These are phyloP conservation scores for Dromaius novaehollandiae DNA, from an alignment of 2,113 vertebrate species.

Conservation along the genomic window DNA sequence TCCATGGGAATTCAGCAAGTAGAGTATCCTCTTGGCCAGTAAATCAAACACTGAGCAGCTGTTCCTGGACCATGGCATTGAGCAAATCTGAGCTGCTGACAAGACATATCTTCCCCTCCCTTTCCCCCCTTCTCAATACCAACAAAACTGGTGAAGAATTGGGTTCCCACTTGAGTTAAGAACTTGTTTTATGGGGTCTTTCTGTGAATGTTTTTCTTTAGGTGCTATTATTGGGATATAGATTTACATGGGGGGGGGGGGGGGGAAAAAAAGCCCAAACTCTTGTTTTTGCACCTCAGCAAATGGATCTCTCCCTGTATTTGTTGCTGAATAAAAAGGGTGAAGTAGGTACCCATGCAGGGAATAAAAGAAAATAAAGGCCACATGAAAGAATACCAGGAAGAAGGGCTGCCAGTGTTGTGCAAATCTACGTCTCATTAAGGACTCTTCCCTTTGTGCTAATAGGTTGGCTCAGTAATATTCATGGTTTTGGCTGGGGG, in stretches of 20 bases:
- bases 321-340: not conserved
- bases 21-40: conserved; percentile 59
- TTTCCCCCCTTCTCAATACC: not conserved
- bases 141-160: not conserved
- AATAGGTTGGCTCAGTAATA: not conserved
- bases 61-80: conserved; percentile 32
- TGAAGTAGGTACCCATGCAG: not conserved
- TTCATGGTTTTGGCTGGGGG: not conserved
- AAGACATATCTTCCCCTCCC: not conserved
- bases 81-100: not conserved
- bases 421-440: not conserved
- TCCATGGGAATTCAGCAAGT: conserved; percentile 70
- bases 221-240: not conserved
- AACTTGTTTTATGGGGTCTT: not conserved
- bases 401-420: not conserved
- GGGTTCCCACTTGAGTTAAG: not conserved
- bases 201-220: not conserved
- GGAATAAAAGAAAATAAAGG: not conserved
- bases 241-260: not conserved
- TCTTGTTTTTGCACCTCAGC: not conserved
- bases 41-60: conserved; percentile 53
- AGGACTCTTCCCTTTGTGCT: not conserved
- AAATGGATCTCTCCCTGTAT: not conserved
- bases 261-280: not conserved
- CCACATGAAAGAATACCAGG: not conserved